Evolutionary conservation across 1,140 invertebrate species (phyloP).

Genomic region (Pseudomyrmex flavicornis): DNA sequence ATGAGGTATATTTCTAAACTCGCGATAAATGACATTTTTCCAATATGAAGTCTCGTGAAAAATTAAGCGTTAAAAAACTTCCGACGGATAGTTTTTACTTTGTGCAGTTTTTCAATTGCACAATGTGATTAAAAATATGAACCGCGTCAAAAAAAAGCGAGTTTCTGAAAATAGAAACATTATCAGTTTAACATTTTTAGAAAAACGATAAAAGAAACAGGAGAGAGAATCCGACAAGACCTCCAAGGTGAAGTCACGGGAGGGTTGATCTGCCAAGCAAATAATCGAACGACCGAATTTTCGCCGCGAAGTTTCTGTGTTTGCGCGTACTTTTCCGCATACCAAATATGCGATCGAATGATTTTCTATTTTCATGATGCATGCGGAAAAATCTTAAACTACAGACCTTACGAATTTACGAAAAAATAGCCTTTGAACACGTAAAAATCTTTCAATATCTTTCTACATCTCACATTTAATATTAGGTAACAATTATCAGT

Average conservation of each 20-base stretch:
- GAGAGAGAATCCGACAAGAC: not conserved
- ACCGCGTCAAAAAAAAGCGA: too few species aligned
- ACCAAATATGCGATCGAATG: slow-evolving; percentile 55
- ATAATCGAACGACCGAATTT: slow-evolving; percentile 62
- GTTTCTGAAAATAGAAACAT: not conserved
- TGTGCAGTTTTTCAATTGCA: too few species aligned
- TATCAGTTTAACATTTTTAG: not conserved
- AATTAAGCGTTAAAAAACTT: not conserved
- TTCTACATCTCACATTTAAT: too few species aligned
- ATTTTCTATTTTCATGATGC: slow-evolving; percentile 23
- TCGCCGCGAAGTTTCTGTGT: slow-evolving; percentile 61
- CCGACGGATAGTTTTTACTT: too few species aligned
- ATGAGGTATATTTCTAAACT: not conserved
- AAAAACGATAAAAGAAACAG: not conserved
- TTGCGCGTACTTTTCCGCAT: slow-evolving; percentile 64
- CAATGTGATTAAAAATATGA: too few species aligned
- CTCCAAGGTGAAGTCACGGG: slow-evolving; percentile 22
- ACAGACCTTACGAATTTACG: not conserved
- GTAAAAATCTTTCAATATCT: not conserved
- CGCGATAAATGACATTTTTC: not conserved
- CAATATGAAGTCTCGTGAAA: not conserved
- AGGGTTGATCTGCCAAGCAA: slow-evolving; percentile 50
- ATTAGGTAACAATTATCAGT: too few species aligned
- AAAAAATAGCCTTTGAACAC: not conserved
- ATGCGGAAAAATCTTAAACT: not conserved